Evolutionary conservation across 2,113 vertebrate genomes (phyloP), one percentile per base, ranked within the genome.

Genomic region (Monopterus albus): DNA sequence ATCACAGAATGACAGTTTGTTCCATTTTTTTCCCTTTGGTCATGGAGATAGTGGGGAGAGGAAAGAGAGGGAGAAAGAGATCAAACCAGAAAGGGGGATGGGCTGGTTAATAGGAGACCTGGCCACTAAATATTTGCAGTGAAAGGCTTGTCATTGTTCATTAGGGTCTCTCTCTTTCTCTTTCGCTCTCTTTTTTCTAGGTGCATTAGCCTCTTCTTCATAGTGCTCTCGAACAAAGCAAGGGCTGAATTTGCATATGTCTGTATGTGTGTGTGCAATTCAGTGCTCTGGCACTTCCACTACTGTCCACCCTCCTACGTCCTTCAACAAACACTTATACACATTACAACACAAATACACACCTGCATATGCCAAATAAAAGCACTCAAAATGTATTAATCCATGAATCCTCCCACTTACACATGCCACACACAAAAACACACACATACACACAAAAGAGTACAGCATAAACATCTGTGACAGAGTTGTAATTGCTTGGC

Each of bases 201-300:
- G 47, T 79, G 63, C 80, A 89, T 82, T 83, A 87, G 79, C 87
- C 73, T 87, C 78, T 58, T 65, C 60, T 65, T 55, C 70, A 72
- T 83, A 84, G 50, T 50, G 63, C 79, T 59, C 17, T 49, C 5
- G 9, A 81, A 87, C 78, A 86, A 89, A 81, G 56, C 12, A 29
- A n/a, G n/a, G 10, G 71, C 71, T 84, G 78, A 80, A 66, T 69
- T 29, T 82, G 55, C 35, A 25, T 49, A 13, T 25, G 39, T 59
- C 23, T 68, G 45, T 64, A 35, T 42, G 12, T 40, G 45, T 29
- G 49, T 57, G 28, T 36, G 51, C n/a, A 57, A 3, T 56, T 18
- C 2, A 1, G 4, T 50, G 70, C 8, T 60, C 36, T 61, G 60
- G 21, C 29, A 20, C 69, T 59, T 53, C 59, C 28, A 60, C 40